Conservation (phyloP, 2,888 invertebrate species). For the Subacronicta megacephala region DNA sequence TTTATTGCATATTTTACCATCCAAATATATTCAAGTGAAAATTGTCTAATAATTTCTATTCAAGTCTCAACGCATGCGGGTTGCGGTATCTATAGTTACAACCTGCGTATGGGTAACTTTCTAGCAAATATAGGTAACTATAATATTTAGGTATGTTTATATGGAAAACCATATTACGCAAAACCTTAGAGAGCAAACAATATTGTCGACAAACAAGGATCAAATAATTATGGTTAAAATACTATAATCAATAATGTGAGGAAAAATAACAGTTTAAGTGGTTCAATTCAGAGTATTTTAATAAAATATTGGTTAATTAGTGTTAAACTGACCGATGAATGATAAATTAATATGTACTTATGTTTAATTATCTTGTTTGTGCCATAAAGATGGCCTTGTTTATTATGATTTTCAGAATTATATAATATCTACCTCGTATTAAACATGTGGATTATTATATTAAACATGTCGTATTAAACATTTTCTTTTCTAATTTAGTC, state of each 20-base stretch:
- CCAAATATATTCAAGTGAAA: conserved; percentile 26
- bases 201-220: conserved; percentile 4
- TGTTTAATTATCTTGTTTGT: conserved; percentile 30
- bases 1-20: conserved; percentile 11
- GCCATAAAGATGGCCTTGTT: not conserved
- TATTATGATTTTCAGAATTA: conserved; percentile 1
- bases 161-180: conserved; percentile 46
- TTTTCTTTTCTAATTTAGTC: too few species aligned
- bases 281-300: conserved; percentile 30
- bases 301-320: conserved; percentile 28
- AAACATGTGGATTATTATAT: too few species aligned
- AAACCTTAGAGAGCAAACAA: conserved; percentile 19
- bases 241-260: conserved; percentile 19
- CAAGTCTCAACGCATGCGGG: conserved; percentile 35
- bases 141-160: too few species aligned
- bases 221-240: conserved; percentile 15
- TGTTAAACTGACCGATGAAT: conserved; percentile 29
- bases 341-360: conserved; percentile 38
- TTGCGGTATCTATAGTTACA: conserved; percentile 16
- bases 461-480: too few species aligned
- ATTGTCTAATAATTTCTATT: not conserved
- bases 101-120: conserved; percentile 65
- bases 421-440: too few species aligned
- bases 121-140: conserved; percentile 76
- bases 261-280: conserved; percentile 26